phyloP scores from a whole-genome alignment of 2,888 invertebrate genomes.

The Calameuta idolon region DNA sequence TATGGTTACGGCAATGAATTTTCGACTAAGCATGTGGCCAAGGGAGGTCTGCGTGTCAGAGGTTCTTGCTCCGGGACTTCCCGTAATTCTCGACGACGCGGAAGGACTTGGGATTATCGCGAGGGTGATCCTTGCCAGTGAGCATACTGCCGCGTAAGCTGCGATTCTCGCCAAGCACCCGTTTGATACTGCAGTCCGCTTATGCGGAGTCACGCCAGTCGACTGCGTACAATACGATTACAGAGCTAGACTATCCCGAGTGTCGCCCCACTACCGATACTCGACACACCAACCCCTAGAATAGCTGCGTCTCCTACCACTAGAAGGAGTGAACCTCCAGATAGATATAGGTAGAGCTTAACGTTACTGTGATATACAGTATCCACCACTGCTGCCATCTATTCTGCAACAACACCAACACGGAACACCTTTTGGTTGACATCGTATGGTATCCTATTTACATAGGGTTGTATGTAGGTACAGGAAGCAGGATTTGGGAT shows the following conservation, averaged over 20 bases:
- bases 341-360: not conserved
- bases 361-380: not conserved
- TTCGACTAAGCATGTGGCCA: constrained; percentile 13
- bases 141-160: constrained; percentile 46
- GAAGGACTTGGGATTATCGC: constrained; percentile 18
- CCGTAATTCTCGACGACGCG: not conserved
- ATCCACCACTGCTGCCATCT: not conserved
- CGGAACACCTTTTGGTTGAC: not conserved
- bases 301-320: not conserved
- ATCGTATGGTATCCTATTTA: not conserved
- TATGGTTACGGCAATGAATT: constrained; percentile 35
- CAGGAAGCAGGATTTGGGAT: not conserved
- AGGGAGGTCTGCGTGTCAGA: constrained; percentile 46
- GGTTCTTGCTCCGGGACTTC: constrained; percentile 22
- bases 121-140: constrained; percentile 41
- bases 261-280: not conserved
- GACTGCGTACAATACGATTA: constrained; percentile 63
- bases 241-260: constrained; percentile 50
- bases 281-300: not conserved
- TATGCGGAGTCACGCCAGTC: constrained; percentile 59
- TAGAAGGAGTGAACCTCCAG: not conserved
- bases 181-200: constrained; percentile 43
- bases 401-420: not conserved
- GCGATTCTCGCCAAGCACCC: constrained; percentile 7
- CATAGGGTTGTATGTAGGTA: not conserved